A percentile compares a stretch with the other conserved stretches of the same genome.
These are phyloP conservation scores for Saguinus imperator DNA, from an alignment of 2,113 vertebrate genomes.

Conservation along the genomic window DNA sequence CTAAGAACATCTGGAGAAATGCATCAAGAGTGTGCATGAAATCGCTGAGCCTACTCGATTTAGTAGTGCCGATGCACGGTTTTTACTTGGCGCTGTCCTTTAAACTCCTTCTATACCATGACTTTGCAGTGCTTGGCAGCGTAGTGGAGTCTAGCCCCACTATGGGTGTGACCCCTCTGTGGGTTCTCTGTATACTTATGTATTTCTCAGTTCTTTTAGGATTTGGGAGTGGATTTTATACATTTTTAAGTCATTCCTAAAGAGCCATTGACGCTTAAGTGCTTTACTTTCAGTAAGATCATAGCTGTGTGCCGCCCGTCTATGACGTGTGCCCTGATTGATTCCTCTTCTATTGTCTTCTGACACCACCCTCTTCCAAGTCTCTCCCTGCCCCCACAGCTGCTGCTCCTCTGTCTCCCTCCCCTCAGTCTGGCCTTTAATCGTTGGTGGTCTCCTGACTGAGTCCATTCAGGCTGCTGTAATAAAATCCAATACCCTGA, in stretches of 20 bases:
- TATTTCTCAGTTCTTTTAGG: not conserved
- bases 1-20: not conserved
- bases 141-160: not conserved
- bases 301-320: no score
- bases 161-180: not conserved
- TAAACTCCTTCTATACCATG: not conserved
- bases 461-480: not conserved
- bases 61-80: not conserved
- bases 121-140: not conserved
- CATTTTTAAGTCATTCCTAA: not conserved
- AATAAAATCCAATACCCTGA: not conserved
- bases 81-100: not conserved
- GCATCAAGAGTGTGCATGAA: not conserved
- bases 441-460: not conserved
- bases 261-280: not conserved
- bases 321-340: rapidly evolving
- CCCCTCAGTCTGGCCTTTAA: not conserved
- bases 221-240: not conserved
- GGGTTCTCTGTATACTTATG: not conserved
- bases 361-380: not conserved
- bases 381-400: rapidly evolving
- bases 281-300: not conserved
- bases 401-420: not conserved
- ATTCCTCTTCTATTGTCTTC: not conserved
- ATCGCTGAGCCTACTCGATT: not conserved